Base-by-base conservation (phyloP, 2,797 vertebrate species). In the Apodemus agrarius region DNA sequence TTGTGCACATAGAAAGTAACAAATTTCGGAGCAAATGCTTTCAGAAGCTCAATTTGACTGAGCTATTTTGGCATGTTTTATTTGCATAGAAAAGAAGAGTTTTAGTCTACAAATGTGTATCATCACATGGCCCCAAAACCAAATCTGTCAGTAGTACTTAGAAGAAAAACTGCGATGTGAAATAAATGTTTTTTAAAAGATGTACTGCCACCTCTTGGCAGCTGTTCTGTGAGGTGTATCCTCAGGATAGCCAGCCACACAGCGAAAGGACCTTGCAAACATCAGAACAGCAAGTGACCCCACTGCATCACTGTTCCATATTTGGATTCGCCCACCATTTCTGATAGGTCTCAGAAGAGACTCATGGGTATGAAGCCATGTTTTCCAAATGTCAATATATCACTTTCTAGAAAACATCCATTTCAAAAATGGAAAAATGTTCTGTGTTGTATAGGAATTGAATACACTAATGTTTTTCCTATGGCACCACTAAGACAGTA, bases 151-250 rank as follows among this genome's bases (percentile, higher is more conserved):
- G 13, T 37, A 21, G n/a, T 69, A 89, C 46, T 91, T 81, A 29
- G 12, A 89, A 63, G 43, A 93, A 85, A 76, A 86, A 49, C 1
- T 72, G 13, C 76, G 29, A 63, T 3, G 6, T 49, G 65, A 96
- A 93, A 69, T 93, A 81, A 92, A 87, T 84, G 96, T 98, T 97
- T 97, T 54, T 43, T 98, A 97, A 98, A 98, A 98, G 95, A 97
- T 57, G 97, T 98, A 98, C 98, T 98, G 98, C 98, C 98, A 98
- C 93, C 98, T 98, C 94, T 98, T 95, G 98, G 97, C 61, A 96
- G 79, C 72, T 94, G n/a, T 65, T 74, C 74, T 4, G 1, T 31
- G 92, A 59, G 96, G 57, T 59, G 82, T 63, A 86, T 10, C 31
- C 8, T 91, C 11, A 24, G 46, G 54, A 31, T 46, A 80, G 80